phyloP scores from a whole-genome alignment of 2,113 vertebrate genomes.

The Platichthys flesus region DNA sequence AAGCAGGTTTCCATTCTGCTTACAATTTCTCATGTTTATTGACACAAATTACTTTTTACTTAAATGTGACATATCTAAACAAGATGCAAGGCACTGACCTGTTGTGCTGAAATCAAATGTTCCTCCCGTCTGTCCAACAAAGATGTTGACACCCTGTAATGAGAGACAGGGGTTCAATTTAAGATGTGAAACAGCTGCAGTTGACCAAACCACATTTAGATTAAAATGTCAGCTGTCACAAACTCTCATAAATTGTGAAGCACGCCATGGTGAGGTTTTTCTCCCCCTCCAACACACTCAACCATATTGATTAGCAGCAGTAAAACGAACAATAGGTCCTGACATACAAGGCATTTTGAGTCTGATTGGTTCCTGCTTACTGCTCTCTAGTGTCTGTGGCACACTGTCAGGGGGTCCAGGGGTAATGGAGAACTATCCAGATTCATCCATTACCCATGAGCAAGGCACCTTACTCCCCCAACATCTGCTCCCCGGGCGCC shows the following conservation, averaged over 20 bases:
- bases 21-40: background rate
- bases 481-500: no score
- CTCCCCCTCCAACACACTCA: background rate
- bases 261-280: slow-evolving; percentile 7
- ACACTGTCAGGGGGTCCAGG: no score
- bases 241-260: slow-evolving; percentile 16
- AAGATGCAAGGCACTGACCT: background rate
- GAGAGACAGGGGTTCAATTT: slow-evolving; percentile 3
- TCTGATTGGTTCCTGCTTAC: background rate
- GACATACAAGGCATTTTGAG: background rate
- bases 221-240: slow-evolving; percentile 32
- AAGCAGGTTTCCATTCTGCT: background rate
- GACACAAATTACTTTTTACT: background rate
- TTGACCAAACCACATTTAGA: background rate
- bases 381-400: background rate
- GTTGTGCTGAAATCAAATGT: background rate
- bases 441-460: no score
- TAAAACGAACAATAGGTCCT: slow-evolving; percentile 1
- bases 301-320: slow-evolving; percentile 19
- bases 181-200: slow-evolving; percentile 24
- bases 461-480: no score
- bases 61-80: background rate
- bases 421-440: no score
- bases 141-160: slow-evolving; percentile 4
- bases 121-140: background rate